phyloP scores from a whole-genome alignment of 2,113 vertebrate genomes.

The Taurulus bubalis region DNA sequence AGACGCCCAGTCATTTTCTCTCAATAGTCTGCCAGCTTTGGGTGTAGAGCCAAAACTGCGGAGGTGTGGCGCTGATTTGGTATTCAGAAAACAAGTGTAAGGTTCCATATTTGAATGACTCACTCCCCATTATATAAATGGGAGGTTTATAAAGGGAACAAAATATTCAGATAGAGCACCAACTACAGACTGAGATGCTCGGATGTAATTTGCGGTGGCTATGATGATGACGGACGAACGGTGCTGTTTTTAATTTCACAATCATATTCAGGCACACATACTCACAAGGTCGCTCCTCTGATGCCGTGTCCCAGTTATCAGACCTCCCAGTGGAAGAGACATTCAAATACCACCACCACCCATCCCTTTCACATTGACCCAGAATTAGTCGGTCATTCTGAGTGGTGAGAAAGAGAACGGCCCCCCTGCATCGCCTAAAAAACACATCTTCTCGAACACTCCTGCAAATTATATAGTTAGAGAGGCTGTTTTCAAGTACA shows the following conservation, averaged over 20 bases:
- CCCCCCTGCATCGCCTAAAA: background rate
- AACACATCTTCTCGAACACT: background rate
- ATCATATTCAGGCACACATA: constrained; percentile 12
- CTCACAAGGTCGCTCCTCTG: constrained; percentile 35
- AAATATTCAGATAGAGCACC: background rate
- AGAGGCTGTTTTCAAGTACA: background rate
- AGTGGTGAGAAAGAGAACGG: constrained; percentile 43
- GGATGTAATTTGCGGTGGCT: background rate
- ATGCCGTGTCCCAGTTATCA: constrained; percentile 69
- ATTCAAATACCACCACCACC: constrained; percentile 47
- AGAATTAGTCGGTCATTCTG: constrained; percentile 70
- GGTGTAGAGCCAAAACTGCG: constrained; percentile 7
- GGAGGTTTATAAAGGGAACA: background rate
- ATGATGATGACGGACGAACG: background rate
- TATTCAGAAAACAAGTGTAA: constrained; percentile 31
- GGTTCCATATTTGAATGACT: constrained; percentile 32
- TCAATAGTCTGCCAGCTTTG: background rate
- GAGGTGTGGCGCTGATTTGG: constrained; percentile 12
- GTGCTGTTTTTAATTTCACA: constrained; percentile 20
- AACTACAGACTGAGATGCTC: background rate
- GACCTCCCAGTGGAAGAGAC: constrained; percentile 47
- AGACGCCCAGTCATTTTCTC: background rate
- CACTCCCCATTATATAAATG: constrained; percentile 28
- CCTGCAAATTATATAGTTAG: constrained; percentile 2
- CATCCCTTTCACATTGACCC: constrained; percentile 77